phyloP scores from a whole-genome alignment of 2,888 invertebrate species.

The Caenorhabditis sinica region DNA sequence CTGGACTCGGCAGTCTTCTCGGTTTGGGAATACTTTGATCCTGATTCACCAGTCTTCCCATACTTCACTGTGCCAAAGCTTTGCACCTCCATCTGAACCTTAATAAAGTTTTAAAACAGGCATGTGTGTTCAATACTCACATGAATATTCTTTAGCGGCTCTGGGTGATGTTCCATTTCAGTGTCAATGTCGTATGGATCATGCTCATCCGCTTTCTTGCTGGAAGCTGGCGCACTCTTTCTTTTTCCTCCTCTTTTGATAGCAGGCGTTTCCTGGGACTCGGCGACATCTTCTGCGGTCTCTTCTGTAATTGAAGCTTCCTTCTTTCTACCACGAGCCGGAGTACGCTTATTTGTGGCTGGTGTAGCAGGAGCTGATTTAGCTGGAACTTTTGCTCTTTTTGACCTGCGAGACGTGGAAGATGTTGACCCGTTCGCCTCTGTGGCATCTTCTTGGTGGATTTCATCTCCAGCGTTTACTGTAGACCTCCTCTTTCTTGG shows the following conservation, averaged over 20 bases:
- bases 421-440: not conserved
- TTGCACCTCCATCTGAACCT: slow-evolving; percentile 73
- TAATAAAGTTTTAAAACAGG: not conserved
- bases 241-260: slow-evolving; percentile 13
- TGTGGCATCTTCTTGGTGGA: slow-evolving; percentile 8
- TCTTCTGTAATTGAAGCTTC: slow-evolving; percentile 30
- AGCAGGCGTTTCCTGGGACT: slow-evolving; percentile 11
- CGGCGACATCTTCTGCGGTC: slow-evolving; percentile 40
- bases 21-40: slow-evolving; percentile 72
- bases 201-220: slow-evolving; percentile 54
- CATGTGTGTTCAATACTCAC: slow-evolving; percentile 47
- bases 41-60: slow-evolving; percentile 49
- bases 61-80: slow-evolving; percentile 78
- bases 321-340: slow-evolving; percentile 47
- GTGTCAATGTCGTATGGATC: slow-evolving; percentile 81
- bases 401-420: slow-evolving; percentile 38
- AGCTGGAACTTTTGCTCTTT: slow-evolving; percentile 20
- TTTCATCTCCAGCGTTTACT: not conserved
- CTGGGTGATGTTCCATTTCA: slow-evolving; percentile 78
- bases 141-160: slow-evolving; percentile 78
- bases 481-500: slow-evolving; percentile 43
- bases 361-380: slow-evolving; percentile 20
- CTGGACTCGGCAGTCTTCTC: slow-evolving; percentile 75
- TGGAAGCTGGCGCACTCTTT: slow-evolving; percentile 38
- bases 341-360: slow-evolving; percentile 22